These are phyloP conservation scores for Rhyacophila evoluta DNA, from an alignment of 2,888 invertebrate species.

Conservation along the genomic window DNA sequence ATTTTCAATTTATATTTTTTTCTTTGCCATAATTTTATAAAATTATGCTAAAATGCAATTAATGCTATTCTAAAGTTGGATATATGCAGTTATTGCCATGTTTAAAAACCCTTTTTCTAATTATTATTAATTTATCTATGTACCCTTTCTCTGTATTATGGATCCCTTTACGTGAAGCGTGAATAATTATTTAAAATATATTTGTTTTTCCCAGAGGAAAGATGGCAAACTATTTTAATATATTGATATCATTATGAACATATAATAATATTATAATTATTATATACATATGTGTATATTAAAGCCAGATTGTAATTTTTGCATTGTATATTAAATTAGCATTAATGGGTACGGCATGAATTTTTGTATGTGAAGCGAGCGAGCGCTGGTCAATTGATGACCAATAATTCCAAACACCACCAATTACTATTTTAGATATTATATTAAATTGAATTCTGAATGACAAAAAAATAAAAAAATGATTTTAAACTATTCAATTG, in stretches of 20 bases:
- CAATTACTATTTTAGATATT: constrained; percentile 24
- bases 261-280: not conserved
- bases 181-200: not conserved
- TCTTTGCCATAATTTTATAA: too few species aligned
- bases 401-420: constrained; percentile 24
- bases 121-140: too few species aligned
- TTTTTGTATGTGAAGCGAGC: not conserved
- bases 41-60: too few species aligned
- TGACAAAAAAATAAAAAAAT: constrained; percentile 11
- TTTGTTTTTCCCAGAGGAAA: not conserved
- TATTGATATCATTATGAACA: constrained; percentile 24
- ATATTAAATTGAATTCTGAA: constrained; percentile 24
- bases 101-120: not conserved
- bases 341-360: constrained; percentile 14
- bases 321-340: constrained; percentile 22
- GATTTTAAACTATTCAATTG: not conserved
- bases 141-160: not conserved
- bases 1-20: too few species aligned
- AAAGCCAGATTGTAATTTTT: constrained; percentile 24
- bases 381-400: constrained; percentile 7
- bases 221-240: constrained; percentile 11
- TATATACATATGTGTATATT: constrained; percentile 19
- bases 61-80: too few species aligned
- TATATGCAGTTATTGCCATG: too few species aligned
- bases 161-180: not conserved